Conservation (phyloP, 2,888 invertebrate genomes). For the Empis livida region DNA sequence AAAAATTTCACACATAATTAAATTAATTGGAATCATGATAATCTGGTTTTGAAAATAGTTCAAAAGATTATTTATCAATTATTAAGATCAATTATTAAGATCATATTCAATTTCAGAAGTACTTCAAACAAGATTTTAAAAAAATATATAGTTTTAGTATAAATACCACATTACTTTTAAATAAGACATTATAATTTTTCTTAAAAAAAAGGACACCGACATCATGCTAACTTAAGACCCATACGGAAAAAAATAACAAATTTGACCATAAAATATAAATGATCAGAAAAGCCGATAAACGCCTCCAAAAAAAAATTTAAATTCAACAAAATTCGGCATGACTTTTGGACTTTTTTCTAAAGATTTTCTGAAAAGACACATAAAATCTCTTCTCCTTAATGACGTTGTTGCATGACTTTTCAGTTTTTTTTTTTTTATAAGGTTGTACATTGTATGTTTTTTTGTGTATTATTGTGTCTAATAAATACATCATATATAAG, state of each 20-base stretch:
- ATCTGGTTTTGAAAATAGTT: no score
- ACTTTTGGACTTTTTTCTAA: background rate
- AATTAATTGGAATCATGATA: no score
- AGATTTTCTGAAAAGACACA: background rate
- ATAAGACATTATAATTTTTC: no score
- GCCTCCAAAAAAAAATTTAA: slow-evolving; percentile 3
- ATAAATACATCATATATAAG: no score
- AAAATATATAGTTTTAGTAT: no score
- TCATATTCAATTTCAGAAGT: no score
- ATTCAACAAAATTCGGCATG: background rate
- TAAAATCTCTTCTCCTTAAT: slow-evolving; percentile 3
- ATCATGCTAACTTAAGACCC: slow-evolving; percentile 3
- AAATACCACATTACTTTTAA: no score
- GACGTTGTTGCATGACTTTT: slow-evolving; percentile 9
- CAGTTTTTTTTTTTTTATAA: background rate
- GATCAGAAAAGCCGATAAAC: slow-evolving; percentile 7
- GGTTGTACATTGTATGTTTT: background rate
- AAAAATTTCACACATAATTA: no score
- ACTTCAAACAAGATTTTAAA: no score
- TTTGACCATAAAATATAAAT: background rate
- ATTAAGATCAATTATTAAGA: no score
- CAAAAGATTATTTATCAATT: no score
- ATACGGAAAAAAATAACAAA: background rate
- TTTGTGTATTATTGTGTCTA: background rate
- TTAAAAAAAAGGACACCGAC: slow-evolving; percentile 5